phyloP scores from a whole-genome alignment of 2,113 vertebrate species.

The Eurypyga helias region DNA sequence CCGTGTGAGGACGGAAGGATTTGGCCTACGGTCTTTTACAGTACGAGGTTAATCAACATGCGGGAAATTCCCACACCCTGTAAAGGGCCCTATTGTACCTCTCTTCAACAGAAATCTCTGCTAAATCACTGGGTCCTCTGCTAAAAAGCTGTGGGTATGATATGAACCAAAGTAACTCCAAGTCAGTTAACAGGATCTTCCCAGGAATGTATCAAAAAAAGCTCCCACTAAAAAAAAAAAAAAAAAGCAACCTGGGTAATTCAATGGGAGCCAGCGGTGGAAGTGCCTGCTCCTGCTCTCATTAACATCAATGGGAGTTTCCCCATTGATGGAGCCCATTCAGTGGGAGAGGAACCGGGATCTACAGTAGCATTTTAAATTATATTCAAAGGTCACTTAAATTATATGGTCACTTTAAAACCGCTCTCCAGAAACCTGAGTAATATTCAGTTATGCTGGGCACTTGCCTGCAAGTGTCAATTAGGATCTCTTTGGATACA shows the following conservation, averaged over 20 bases:
- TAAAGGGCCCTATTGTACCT: slow-evolving; percentile 43
- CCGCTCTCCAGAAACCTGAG: neutral
- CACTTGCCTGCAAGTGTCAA: slow-evolving; percentile 59
- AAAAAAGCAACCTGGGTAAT: slow-evolving; percentile 11
- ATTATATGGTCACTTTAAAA: slow-evolving; percentile 56
- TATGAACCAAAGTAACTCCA: slow-evolving; percentile 13
- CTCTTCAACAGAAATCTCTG: neutral
- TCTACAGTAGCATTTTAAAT: slow-evolving; percentile 39
- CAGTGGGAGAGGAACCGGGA: neutral
- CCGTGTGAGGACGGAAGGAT: slow-evolving; percentile 7
- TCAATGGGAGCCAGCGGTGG: neutral
- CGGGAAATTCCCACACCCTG: slow-evolving; percentile 45
- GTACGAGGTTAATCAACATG: slow-evolving; percentile 54
- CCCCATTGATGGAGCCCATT: slow-evolving; percentile 23
- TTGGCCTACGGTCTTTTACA: slow-evolving; percentile 39
- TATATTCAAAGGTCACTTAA: slow-evolving; percentile 50
- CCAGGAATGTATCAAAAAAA: neutral
- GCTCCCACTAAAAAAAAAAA: neutral
- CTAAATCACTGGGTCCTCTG: neutral
- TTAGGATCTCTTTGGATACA: slow-evolving; percentile 56
- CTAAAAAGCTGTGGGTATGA: neutral
- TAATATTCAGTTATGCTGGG: slow-evolving; percentile 47
- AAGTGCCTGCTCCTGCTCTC: neutral
- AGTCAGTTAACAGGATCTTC: slow-evolving; percentile 30
- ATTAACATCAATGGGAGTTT: slow-evolving; percentile 39